Evolutionary conservation across 2,797 vertebrate species (phyloP).

Genomic region (Cyprinodon diabolis): DNA sequence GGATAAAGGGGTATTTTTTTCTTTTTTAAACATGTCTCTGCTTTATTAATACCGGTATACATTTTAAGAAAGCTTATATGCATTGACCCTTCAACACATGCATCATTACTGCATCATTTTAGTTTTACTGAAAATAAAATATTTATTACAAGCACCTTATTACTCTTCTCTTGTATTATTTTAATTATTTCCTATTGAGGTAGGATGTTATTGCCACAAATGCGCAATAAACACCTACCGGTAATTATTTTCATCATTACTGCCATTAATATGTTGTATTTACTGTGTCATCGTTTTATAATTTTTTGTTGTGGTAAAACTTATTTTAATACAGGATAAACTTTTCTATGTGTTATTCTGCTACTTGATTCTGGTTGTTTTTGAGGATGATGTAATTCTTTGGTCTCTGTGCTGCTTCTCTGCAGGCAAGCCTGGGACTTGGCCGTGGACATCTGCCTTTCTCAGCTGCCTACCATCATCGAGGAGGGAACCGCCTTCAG

Average conservation of each 20-base stretch:
- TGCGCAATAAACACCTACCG: background rate
- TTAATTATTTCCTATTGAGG: background rate
- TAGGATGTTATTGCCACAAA: background rate
- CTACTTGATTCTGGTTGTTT: background rate
- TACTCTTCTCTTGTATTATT: background rate
- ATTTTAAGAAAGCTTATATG: too few relatives aligned
- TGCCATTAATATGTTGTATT: background rate
- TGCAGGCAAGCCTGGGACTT: conserved; percentile 98
- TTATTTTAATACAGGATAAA: background rate
- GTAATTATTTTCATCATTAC: background rate
- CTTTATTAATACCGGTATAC: background rate
- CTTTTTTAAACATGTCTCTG: background rate
- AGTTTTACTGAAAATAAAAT: too few relatives aligned
- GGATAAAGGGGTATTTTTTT: background rate
- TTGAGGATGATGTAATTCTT: conserved; percentile 14
- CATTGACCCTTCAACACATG: too few relatives aligned
- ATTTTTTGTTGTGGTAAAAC: background rate
- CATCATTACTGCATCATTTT: too few relatives aligned
- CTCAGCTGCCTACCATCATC: conserved; percentile 96
- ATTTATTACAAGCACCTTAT: background rate
- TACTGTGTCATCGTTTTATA: background rate
- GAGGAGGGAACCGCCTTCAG: conserved; percentile 97
- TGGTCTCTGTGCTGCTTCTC: conserved; percentile 29
- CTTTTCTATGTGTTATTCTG: background rate
- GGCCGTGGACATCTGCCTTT: conserved; percentile 97